Evolutionary conservation across 2,113 vertebrate genomes (phyloP), one percentile per base, ranked within the genome.

Genomic region (Ciconia stormi): DNA sequence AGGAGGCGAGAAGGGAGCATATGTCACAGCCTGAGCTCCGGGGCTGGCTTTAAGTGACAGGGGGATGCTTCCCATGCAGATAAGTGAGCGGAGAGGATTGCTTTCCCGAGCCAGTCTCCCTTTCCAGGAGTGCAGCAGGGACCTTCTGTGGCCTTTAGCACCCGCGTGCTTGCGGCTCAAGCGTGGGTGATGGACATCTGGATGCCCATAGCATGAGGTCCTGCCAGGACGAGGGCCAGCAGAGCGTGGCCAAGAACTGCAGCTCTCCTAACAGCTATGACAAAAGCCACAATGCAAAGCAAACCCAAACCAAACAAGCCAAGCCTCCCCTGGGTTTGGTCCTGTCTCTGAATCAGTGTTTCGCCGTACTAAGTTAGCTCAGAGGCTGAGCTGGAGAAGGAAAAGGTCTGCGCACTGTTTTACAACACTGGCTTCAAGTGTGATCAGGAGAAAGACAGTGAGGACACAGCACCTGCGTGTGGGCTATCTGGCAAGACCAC

Each of bases 161-260:
- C 16, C 56, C 15, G 0, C 0, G 2, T 44, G 27, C 42, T 67
- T 16, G 67, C 5, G 3, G 6, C 40, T 32, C 0, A 0, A 36
- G 49, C 1, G 1, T 2, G 42, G 67, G 50, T n/a, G 77, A 59
- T 13, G 21, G 32, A 59, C 0, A 0, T 6, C 22, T 4, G 69
- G 23, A 27, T 9, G n/a, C n/a, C 58, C 67, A 2, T 2, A 16
- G 67, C 16, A 2, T 2, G 8, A 63, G 52, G 47, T 52, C 38
- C 56, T 71, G 50, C 55, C 42, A 15, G 80, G 59, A 77, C 1
- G 5, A 47, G 62, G 46, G 38, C 44, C 46, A 71, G 63, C n/a
- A 49, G 83, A 50, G 32, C 3, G 0, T 13, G 19, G 52, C 18
- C 49, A 61, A 46, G 85, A 27, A 6, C 23, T 4, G 42, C 56